Evolutionary conservation across 2,888 invertebrate genomes (phyloP), one percentile per base, ranked within the genome.

Genomic region (Schrankia costaestrigalis): DNA sequence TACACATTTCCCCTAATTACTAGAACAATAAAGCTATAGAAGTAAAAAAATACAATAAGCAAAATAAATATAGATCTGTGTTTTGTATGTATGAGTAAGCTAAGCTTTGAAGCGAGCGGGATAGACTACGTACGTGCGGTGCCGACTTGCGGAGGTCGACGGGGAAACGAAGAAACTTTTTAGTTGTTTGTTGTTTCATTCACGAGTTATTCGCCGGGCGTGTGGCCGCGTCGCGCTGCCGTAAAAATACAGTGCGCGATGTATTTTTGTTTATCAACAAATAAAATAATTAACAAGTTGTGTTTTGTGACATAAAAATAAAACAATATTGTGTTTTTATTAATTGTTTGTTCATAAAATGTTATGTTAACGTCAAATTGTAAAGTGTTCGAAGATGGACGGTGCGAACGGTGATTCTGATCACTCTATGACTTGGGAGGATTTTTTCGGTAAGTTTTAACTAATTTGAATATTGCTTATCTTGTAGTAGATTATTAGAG

Each of bases 341-440:
- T 59, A 50, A 34, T 49, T 42, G 32, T 26, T 32, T 33, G 31
- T 34, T 26, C 21, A 10, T 2, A 50, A 59, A 45, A 69, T 78
- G 75, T 67, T 58, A 40, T 64, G 65, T 68, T 75, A 65, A 50
- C 57, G 46, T 54, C 59, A 46, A 50, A 54, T 54, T 52, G 41
- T 49, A 54, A 48, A 65, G 73, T 77, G 70, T 51, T 59, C 53
- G 71, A 85, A 80, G 67, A 89, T 89, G 88, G 89, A 89, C 70
- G 87, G 83, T 68, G 77, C 83, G 56, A 87, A 82, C 61, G 87
- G 86, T 64, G 92, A 92, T 74, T 92, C 91, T 59, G 92, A 92
- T 78, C 90, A 90, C 64, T 92, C 91, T 71, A 90, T 91, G 88
- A 91, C 91, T 71, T 92, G 92, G 92, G 92, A 92, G 77, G 92